Evolutionary conservation across 2,797 vertebrate species (phyloP).

Genomic region (Muscicapa striata): DNA sequence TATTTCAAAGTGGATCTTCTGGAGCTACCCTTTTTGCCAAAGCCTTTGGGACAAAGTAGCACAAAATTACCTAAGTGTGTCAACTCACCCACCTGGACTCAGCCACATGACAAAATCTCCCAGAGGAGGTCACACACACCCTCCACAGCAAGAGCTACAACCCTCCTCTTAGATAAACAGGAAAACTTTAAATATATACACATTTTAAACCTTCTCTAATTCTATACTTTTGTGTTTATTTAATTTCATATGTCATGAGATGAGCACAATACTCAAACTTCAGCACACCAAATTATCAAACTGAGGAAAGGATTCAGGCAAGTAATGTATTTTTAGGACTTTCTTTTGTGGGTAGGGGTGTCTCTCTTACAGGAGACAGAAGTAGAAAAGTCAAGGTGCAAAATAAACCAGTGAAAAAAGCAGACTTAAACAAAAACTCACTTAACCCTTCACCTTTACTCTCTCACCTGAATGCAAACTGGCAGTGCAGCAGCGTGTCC

Average conservation of each 20-base stretch:
- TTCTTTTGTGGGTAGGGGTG: neutral
- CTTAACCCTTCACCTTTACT: neutral
- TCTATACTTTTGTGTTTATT: neutral
- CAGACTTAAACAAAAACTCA: neutral
- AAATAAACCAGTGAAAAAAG: neutral
- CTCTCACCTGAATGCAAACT: fast-evolving
- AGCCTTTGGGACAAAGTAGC: neutral
- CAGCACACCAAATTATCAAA: neutral
- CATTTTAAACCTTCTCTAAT: neutral
- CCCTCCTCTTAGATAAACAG: neutral
- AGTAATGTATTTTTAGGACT: neutral
- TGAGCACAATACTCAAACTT: neutral
- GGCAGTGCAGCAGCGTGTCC: neutral
- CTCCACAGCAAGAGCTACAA: neutral
- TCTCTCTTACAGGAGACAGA: neutral
- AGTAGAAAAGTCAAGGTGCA: neutral
- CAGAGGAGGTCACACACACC: neutral
- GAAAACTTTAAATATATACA: neutral
- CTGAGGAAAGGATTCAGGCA: neutral
- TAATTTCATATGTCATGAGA: neutral
- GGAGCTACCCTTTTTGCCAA: neutral
- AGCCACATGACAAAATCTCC: neutral
- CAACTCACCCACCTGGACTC: neutral
- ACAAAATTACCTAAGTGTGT: neutral
- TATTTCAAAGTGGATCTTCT: neutral